These are phyloP conservation scores for Semotilus atromaculatus DNA, from an alignment of 2,797 vertebrate species.

Conservation along the genomic window DNA sequence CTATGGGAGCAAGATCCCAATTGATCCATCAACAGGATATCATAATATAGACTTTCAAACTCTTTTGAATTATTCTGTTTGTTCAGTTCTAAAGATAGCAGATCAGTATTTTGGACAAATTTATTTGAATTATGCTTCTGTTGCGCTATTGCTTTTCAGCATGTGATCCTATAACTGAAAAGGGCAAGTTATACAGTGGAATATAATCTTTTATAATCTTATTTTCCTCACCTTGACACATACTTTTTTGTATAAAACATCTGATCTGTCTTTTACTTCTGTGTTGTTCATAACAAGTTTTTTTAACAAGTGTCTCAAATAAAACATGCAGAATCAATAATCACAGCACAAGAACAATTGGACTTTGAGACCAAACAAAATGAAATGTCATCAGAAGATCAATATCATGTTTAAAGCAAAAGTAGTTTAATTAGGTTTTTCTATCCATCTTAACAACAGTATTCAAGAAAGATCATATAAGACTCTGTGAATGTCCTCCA, in stretches of 20 bases:
- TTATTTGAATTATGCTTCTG: background rate
- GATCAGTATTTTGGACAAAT: background rate
- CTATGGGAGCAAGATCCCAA: constrained; percentile 80
- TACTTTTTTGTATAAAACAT: background rate
- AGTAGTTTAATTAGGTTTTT: background rate
- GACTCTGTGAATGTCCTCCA: constrained; percentile 30
- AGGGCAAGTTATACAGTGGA: background rate
- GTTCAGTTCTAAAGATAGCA: constrained; percentile 48
- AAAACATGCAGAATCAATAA: constrained; percentile 54
- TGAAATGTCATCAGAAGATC: constrained; percentile 47
- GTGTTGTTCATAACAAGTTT: background rate
- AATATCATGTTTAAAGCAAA: constrained; percentile 40
- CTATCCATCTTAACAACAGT: background rate
- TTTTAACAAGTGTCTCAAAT: background rate
- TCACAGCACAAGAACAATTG: constrained; percentile 61
- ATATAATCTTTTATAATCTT: background rate
- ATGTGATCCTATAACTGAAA: background rate
- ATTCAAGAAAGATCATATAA: constrained; percentile 30
- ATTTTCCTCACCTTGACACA: background rate
- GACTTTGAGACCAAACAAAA: constrained; percentile 76
- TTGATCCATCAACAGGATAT: constrained; percentile 76
- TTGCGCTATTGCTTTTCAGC: background rate
- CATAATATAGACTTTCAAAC: constrained; percentile 67
- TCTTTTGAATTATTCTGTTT: constrained; percentile 64
- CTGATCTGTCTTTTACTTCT: background rate